These are phyloP conservation scores for Heteromurus nitidus DNA, from an alignment of 2,888 invertebrate species.

Conservation along the genomic window DNA sequence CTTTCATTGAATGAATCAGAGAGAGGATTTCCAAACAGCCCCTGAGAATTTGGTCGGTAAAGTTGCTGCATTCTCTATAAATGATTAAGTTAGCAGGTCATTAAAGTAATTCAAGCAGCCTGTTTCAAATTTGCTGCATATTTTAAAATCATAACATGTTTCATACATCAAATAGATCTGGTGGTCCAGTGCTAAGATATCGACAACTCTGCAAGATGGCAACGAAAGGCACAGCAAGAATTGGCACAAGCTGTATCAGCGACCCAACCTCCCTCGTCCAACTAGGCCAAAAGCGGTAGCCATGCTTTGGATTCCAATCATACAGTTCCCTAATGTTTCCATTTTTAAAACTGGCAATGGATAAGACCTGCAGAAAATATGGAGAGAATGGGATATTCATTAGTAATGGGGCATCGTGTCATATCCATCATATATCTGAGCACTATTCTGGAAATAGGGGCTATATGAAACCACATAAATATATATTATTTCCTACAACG, in stretches of 20 bases:
- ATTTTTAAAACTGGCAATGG: constrained; percentile 84
- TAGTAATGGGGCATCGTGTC: too few relatives aligned
- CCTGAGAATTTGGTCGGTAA: constrained; percentile 82
- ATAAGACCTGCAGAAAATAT: constrained; percentile 79
- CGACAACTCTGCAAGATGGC: constrained; percentile 85
- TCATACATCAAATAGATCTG: constrained; percentile 90
- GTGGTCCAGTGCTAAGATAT: constrained; percentile 86
- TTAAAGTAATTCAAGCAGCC: not conserved
- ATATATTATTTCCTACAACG: too few relatives aligned
- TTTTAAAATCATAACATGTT: not conserved
- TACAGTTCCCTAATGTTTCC: constrained; percentile 83
- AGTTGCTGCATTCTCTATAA: constrained; percentile 87
- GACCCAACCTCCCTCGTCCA: constrained; percentile 88
- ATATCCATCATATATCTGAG: too few relatives aligned
- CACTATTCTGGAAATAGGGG: not conserved
- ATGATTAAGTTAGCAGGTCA: not conserved
- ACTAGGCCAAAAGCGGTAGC: constrained; percentile 85
- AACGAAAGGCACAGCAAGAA: constrained; percentile 84
- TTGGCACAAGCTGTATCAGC: constrained; percentile 84
- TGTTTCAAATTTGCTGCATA: not conserved
- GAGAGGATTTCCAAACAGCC: constrained; percentile 64
- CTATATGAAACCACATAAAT: constrained; percentile 68
- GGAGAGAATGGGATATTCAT: too few relatives aligned
- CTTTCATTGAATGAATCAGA: constrained; percentile 62
- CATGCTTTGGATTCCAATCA: constrained; percentile 80